These are phyloP conservation scores for Tachypleus tridentatus DNA, from an alignment of 1,140 invertebrate species.

Conservation along the genomic window DNA sequence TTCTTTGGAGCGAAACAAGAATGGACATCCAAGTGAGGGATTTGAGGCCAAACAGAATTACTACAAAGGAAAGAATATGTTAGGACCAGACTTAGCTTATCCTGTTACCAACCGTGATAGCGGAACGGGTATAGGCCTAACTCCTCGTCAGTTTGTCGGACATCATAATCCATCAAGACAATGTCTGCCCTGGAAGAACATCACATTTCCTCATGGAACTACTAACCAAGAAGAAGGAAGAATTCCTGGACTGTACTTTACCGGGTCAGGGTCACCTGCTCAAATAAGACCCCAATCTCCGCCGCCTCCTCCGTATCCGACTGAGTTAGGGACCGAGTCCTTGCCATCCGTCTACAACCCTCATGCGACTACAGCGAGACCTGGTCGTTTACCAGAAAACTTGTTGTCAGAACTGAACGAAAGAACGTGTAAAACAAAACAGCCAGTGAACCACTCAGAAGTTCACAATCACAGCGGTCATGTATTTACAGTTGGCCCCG, in stretches of 20 bases:
- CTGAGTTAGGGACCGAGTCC: constrained; percentile 1
- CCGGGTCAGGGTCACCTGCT: constrained; percentile 1
- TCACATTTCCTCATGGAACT: constrained; percentile 7
- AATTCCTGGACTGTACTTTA: not conserved
- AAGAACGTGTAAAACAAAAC: constrained; percentile 3
- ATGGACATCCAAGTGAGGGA: constrained; percentile 20
- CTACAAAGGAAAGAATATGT: constrained; percentile 20
- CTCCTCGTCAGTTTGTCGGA: constrained; percentile 2
- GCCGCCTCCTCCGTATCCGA: constrained; percentile 12
- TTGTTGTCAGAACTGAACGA: constrained; percentile 10
- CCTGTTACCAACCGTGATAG: not conserved
- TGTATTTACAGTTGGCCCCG: constrained; percentile 13
- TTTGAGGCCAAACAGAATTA: constrained; percentile 22
- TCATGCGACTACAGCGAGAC: constrained; percentile 4
- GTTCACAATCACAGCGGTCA: constrained; percentile 6
- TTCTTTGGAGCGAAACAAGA: constrained; percentile 21
- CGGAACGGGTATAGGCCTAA: constrained; percentile 4
- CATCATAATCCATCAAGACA: constrained; percentile 7
- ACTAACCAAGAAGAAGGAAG: constrained; percentile 11
- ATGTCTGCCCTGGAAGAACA: constrained; percentile 12
- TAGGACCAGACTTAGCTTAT: constrained; percentile 20
- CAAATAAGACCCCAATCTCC: constrained; percentile 7
- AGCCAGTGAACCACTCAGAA: not conserved
- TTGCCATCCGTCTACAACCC: constrained; percentile 11
- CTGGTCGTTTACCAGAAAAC: constrained; percentile 11